A percentile compares a stretch with the other conserved stretches of the same genome.
These are phyloP conservation scores for Rhynchonycteris naso DNA, from an alignment of 2,797 vertebrate species.

Conservation along the genomic window DNA sequence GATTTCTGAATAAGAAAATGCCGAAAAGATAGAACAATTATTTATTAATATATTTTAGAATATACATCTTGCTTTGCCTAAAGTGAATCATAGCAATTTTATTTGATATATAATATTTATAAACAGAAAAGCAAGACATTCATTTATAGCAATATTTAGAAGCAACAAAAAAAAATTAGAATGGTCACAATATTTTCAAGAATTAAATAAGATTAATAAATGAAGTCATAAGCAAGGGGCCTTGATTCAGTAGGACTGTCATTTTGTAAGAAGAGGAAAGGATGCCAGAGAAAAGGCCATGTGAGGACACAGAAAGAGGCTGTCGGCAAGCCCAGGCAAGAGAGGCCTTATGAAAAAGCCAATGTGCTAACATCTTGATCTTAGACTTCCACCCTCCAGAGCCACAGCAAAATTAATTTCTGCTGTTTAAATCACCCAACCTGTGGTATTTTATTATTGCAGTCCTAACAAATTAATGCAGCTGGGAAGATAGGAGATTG, in stretches of 20 bases:
- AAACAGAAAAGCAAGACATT: not conserved
- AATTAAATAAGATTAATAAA: not conserved
- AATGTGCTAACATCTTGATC: not conserved
- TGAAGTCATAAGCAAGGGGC: not conserved
- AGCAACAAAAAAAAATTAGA: not conserved
- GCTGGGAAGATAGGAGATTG: not conserved
- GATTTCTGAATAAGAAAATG: slow-evolving; percentile 22
- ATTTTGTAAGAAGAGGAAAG: not conserved
- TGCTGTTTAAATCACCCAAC: not conserved
- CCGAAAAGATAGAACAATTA: not conserved
- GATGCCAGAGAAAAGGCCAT: not conserved
- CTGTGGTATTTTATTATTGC: not conserved
- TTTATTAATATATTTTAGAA: not conserved
- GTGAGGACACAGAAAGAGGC: not conserved
- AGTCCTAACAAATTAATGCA: not conserved
- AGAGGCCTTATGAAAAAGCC: not conserved
- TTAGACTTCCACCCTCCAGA: not conserved
- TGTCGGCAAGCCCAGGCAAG: not conserved
- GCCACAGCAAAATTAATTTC: not conserved
- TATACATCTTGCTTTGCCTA: not conserved
- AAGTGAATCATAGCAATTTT: not conserved
- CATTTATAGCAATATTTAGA: not conserved
- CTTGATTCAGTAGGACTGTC: not conserved
- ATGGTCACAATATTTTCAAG: not conserved
- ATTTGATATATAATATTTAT: not conserved